Percentiles rank a stretch among this genome's conserved stretches.
phyloP scores from a whole-genome alignment of 2,797 vertebrate species.

The Pterois miles region DNA sequence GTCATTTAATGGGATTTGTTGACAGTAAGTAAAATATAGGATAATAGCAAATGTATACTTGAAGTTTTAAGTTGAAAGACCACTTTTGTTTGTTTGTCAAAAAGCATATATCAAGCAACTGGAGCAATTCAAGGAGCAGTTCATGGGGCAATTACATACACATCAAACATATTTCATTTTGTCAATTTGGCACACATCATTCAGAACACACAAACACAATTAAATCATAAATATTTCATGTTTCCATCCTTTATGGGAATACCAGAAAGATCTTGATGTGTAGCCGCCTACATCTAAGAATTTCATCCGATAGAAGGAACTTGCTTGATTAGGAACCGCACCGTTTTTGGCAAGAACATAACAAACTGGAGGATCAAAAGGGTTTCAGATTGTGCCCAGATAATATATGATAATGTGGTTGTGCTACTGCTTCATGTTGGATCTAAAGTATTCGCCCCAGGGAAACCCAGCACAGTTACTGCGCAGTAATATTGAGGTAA shows the following conservation, averaged over 20 bases:
- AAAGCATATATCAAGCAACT: slow-evolving; percentile 12
- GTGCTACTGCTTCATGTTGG: slow-evolving; percentile 14
- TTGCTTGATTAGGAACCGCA: slow-evolving; percentile 32
- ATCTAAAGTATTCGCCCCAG: slow-evolving; percentile 1
- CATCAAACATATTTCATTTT: slow-evolving; percentile 8
- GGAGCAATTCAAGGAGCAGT: slow-evolving; percentile 19
- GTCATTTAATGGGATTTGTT: too few relatives aligned
- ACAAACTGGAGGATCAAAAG: slow-evolving; percentile 57
- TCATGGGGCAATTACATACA: slow-evolving; percentile 23
- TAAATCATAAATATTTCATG: slow-evolving; percentile 44
- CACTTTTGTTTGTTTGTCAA: too few relatives aligned
- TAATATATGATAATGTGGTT: slow-evolving; percentile 19
- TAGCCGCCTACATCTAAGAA: slow-evolving; percentile 36
- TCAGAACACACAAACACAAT: background rate
- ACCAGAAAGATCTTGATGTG: slow-evolving; percentile 40
- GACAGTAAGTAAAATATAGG: too few relatives aligned
- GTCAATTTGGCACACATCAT: background rate
- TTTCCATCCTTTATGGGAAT: slow-evolving; percentile 13
- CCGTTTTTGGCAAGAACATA: slow-evolving; percentile 36
- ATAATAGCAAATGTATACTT: too few relatives aligned
- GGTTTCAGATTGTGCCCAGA: slow-evolving; percentile 13
- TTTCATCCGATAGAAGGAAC: slow-evolving; percentile 13
- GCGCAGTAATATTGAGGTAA: background rate
- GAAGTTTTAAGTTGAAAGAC: too few relatives aligned
- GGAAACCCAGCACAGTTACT: slow-evolving; percentile 6